Evolutionary conservation across 2,797 vertebrate species (phyloP).

Genomic region (Catostomus latipinnis): DNA sequence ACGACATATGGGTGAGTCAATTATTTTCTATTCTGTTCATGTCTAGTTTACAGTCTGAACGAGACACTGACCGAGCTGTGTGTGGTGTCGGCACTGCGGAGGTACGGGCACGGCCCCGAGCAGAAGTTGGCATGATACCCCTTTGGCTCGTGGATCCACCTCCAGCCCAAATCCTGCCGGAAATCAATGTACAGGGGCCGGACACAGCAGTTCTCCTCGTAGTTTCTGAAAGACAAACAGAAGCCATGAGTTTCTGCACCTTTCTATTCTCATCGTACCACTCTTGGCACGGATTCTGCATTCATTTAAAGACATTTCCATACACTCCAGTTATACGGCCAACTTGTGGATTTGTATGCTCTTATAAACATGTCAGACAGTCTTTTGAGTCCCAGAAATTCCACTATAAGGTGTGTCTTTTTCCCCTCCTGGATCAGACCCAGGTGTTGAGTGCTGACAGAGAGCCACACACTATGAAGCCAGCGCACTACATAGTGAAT

Average conservation of each 20-base stretch:
- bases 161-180: slow-evolving; percentile 95
- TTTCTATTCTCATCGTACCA: background rate
- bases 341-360: slow-evolving; percentile 63
- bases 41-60: background rate
- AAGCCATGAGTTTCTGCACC: slow-evolving; percentile 62
- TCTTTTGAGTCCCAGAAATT: slow-evolving; percentile 73
- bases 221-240: slow-evolving; percentile 80
- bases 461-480: slow-evolving; percentile 69
- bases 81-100: slow-evolving; percentile 93
- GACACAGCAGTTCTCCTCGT: slow-evolving; percentile 98
- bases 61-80: slow-evolving; percentile 87
- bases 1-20: too few relatives aligned
- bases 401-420: slow-evolving; percentile 80
- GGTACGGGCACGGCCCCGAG: slow-evolving; percentile 94
- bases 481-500: slow-evolving; percentile 61
- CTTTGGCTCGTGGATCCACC: slow-evolving; percentile 96
- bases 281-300: slow-evolving; percentile 14
- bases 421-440: slow-evolving; percentile 75
- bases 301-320: too few relatives aligned
- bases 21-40: too few relatives aligned
- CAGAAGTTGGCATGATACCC: slow-evolving; percentile 98
- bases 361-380: slow-evolving; percentile 61
- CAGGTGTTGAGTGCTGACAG: slow-evolving; percentile 74
- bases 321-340: slow-evolving; percentile 13
- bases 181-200: slow-evolving; percentile 96